Conservation (phyloP, 1,140 invertebrate species). For the Radopholus similis region DNA sequence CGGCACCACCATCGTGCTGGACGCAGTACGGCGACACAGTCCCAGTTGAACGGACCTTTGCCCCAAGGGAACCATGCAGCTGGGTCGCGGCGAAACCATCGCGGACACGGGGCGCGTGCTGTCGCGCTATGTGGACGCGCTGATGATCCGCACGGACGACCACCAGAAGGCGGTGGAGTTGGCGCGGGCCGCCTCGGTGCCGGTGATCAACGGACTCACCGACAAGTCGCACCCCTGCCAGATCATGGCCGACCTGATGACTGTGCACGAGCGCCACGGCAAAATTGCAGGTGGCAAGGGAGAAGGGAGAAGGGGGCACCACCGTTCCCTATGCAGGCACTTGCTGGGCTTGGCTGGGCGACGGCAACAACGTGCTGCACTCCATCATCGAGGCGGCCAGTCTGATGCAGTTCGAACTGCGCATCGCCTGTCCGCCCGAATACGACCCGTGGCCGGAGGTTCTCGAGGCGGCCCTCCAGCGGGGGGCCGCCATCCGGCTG, state of each 20-base stretch:
- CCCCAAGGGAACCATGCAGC: constrained; percentile 6
- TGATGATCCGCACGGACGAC: constrained; percentile 26
- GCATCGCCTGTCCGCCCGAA: not conserved
- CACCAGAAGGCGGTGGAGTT: constrained; percentile 5
- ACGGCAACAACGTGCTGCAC: constrained; percentile 18
- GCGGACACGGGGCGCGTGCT: constrained; percentile 8
- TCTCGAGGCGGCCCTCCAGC: not conserved
- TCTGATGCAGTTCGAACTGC: not conserved
- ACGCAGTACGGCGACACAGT: too few species aligned
- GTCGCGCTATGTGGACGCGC: not conserved
- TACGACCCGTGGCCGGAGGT: not conserved
- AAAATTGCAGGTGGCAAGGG: not conserved
- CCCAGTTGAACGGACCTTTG: too few species aligned
- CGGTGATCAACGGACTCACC: constrained; percentile 24
- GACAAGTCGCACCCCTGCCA: constrained; percentile 18
- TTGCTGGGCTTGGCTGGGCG: constrained; percentile 24
- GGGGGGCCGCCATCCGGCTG: not conserved
- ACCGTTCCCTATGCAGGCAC: too few species aligned
- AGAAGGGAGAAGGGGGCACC: not conserved
- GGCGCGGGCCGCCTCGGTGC: constrained; percentile 1
- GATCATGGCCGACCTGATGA: constrained; percentile 16
- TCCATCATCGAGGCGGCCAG: not conserved
- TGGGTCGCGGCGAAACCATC: constrained; percentile 22
- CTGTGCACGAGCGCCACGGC: constrained; percentile 17
- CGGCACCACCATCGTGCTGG: not conserved